A percentile compares a stretch with the other conserved stretches of the same genome.
Conservation (phyloP, 2,113 vertebrate species). For the Leucoraja erinaceus region DNA sequence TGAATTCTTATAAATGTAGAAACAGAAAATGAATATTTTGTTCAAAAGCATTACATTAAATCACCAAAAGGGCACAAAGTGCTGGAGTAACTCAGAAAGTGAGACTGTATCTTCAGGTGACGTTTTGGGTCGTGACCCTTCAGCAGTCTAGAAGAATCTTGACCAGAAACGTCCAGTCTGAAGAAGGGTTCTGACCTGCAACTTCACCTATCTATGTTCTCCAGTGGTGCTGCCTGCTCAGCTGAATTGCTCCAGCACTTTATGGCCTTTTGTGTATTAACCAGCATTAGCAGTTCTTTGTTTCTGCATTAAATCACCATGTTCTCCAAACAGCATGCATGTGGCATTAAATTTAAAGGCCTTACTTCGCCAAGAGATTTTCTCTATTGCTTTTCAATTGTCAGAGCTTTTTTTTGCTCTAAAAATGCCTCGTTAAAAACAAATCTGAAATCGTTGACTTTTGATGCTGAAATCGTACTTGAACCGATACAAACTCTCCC, state of each 20-base stretch:
- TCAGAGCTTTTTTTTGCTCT: too few species aligned
- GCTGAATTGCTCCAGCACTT: too few species aligned
- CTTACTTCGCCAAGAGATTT: not conserved
- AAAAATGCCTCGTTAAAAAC: slow-evolving; percentile 3
- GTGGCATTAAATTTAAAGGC: not conserved
- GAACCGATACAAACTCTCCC: not conserved
- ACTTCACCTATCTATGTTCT: too few species aligned
- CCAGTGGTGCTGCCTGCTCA: too few species aligned
- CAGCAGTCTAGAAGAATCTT: too few species aligned
- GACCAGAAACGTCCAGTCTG: too few species aligned
- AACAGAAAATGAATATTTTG: slow-evolving; percentile 13
- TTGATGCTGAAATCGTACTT: not conserved
- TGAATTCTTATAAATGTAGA: not conserved
- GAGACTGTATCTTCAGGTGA: too few species aligned
- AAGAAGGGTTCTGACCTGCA: too few species aligned
- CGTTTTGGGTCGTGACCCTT: too few species aligned
- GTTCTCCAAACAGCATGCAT: not conserved
- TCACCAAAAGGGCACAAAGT: not conserved
- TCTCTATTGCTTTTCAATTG: slow-evolving; percentile 5
- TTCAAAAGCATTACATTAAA: not conserved
- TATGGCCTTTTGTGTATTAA: too few species aligned
- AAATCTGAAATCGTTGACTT: not conserved
- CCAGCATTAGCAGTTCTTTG: too few species aligned
- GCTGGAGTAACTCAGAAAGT: too few species aligned
- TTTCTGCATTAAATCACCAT: not conserved